phyloP scores from a whole-genome alignment of 1,140 invertebrate species.

The Drosophila subpulchrella region DNA sequence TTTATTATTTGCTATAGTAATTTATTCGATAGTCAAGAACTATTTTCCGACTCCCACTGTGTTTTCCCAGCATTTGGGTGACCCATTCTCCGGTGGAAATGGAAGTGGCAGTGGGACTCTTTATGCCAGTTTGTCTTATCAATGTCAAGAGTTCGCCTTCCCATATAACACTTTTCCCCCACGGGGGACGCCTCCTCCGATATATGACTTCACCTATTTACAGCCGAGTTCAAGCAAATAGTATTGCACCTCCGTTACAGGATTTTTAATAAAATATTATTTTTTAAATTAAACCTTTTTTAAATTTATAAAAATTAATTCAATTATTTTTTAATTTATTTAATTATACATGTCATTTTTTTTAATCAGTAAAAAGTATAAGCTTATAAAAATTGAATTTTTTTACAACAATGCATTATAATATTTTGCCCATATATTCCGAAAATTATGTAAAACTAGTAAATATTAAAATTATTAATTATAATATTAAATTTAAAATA shows the following conservation, averaged over 20 bases:
- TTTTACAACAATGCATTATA: too few relatives aligned
- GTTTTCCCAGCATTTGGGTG: conserved; percentile 4
- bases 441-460: too few relatives aligned
- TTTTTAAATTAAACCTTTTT: too few relatives aligned
- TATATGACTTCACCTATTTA: conserved; percentile 1
- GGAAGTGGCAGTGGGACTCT: conserved; percentile 10
- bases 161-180: conserved; percentile 59
- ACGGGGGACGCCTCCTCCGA: conserved; percentile 2
- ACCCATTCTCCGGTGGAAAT: conserved; percentile 18
- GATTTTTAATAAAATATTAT: too few relatives aligned
- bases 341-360: too few relatives aligned
- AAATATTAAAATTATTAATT: too few relatives aligned
- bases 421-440: too few relatives aligned
- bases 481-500: too few relatives aligned
- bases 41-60: conserved; percentile 5
- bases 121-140: conserved; percentile 40
- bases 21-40: neutral
- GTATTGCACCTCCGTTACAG: neutral
- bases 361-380: too few relatives aligned
- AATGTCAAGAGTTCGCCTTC: conserved; percentile 44
- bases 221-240: neutral
- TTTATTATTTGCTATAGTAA: neutral
- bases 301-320: too few relatives aligned
- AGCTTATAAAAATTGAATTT: too few relatives aligned
- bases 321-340: too few relatives aligned